Evolutionary conservation across 1,140 invertebrate species (phyloP).

Genomic region (Drosophila tristis): DNA sequence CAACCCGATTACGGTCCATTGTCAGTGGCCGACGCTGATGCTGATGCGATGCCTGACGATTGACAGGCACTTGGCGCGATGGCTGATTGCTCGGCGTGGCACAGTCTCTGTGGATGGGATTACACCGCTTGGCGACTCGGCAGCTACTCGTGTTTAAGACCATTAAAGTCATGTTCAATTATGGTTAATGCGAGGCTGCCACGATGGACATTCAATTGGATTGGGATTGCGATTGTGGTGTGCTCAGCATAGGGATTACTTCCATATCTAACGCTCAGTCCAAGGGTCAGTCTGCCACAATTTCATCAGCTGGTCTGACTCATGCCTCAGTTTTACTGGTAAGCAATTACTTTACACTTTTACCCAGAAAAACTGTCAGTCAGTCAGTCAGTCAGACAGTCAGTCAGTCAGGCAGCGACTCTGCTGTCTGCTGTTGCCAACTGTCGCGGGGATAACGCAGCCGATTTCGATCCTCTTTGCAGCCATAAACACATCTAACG

Average conservation of each 20-base stretch:
- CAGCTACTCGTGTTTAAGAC: conserved; percentile 45
- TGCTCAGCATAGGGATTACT: too few relatives aligned
- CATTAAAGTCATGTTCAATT: conserved; percentile 52
- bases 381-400: too few relatives aligned
- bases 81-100: conserved; percentile 49
- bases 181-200: neutral
- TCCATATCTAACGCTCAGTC: too few relatives aligned
- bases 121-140: conserved; percentile 17
- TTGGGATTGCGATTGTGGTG: conserved; percentile 5
- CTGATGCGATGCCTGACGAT: conserved; percentile 34
- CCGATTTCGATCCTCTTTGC: too few relatives aligned
- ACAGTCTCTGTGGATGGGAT: conserved; percentile 43
- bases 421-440: conserved; percentile 51
- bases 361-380: conserved; percentile 23
- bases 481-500: too few relatives aligned
- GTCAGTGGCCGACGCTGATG: conserved; percentile 34
- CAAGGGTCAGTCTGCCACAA: neutral
- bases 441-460: neutral
- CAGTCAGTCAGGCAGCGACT: too few relatives aligned
- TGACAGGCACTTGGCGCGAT: conserved; percentile 22
- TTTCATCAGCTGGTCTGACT: conserved; percentile 32
- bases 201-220: neutral
- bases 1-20: conserved; percentile 68
- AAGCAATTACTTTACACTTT: conserved; percentile 36
- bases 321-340: conserved; percentile 14